Evolutionary conservation across 2,113 vertebrate species (phyloP).

Genomic region (Amphiprion ocellaris): DNA sequence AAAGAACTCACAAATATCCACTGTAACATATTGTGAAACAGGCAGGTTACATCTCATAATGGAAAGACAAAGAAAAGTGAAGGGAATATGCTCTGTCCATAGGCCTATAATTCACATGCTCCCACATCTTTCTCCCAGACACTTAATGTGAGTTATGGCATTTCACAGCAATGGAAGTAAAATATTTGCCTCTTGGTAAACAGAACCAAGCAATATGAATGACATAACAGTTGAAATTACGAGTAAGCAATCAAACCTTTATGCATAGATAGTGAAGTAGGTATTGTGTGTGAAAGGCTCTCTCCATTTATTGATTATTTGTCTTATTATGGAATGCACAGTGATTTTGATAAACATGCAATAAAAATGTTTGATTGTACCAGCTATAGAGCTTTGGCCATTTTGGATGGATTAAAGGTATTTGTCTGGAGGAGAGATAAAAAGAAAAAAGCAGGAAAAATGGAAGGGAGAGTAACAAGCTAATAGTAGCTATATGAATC

Average conservation of each 20-base stretch:
- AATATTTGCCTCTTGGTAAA: constrained; percentile 21
- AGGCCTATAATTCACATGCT: not conserved
- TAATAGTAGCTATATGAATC: constrained; percentile 1
- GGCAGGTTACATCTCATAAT: not conserved
- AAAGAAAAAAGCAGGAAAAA: not conserved
- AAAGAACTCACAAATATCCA: not conserved
- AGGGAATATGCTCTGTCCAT: not conserved
- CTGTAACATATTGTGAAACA: not conserved
- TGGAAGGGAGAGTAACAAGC: not conserved
- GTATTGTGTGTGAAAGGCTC: not conserved
- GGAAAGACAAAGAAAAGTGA: not conserved
- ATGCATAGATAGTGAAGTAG: constrained; percentile 7
- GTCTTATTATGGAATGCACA: not conserved
- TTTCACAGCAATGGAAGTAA: constrained; percentile 19
- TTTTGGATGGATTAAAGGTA: not conserved
- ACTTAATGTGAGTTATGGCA: constrained; percentile 25
- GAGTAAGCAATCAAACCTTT: not conserved
- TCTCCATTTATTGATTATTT: not conserved
- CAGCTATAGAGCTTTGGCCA: constrained; percentile 5
- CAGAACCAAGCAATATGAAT: constrained; percentile 22
- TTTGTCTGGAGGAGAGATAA: not conserved
- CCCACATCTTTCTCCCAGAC: not conserved
- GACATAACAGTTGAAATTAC: not conserved
- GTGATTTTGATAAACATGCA: not conserved
- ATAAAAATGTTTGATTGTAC: constrained; percentile 9